Base-by-base conservation (phyloP, 2,888 invertebrate species). In the Formica aserva region DNA sequence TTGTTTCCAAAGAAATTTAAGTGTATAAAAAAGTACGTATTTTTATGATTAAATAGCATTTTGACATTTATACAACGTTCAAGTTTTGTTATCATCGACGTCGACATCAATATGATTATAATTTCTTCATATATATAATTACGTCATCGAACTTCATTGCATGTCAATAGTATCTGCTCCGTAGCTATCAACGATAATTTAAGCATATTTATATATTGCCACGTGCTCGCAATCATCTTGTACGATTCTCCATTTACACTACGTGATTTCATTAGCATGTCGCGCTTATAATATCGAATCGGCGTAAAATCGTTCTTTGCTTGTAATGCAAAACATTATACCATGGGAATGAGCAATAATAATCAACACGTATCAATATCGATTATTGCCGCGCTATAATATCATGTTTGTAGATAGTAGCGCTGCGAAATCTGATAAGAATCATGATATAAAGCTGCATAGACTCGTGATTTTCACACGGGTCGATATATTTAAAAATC, bases 131-230 rank as follows among this genome's bases (percentile, higher is more conserved):
- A 69, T 52, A 41, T 32, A 41, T 22, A 60, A 1, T 41, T 29
- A 57, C 18, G 22, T 45, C 38, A 71, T 60, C 22, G 45, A 78
- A 35, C 13, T 60, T 72, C 60, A 80, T 72, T 62, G 78, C 78
- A 80, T 80, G 78, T 60, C 60, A 63, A 32, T 60, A 71, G 22
- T 35, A 78, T 22, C 45, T 60, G 60, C 32, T 78, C 41, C 32
- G 4, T 78, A 78, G 41, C 13, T 72, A 62, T 71, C 26, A 78
- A 77, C 26, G 35, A 45, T 72, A 60, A 71, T 78, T 60, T 78
- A 78, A 60, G 72, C 72, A 45, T 60, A 78, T 26, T 57, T 52
- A 52, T 69, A 69, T 69, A 69, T 72, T 72, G 72, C 60, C 26
- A 78, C 38, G n/a, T 75, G 65, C 63, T 75, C 18, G 35, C 38